Conservation (phyloP, 2,113 vertebrate species). For the Sinocyclocheilus grahami region DNA sequence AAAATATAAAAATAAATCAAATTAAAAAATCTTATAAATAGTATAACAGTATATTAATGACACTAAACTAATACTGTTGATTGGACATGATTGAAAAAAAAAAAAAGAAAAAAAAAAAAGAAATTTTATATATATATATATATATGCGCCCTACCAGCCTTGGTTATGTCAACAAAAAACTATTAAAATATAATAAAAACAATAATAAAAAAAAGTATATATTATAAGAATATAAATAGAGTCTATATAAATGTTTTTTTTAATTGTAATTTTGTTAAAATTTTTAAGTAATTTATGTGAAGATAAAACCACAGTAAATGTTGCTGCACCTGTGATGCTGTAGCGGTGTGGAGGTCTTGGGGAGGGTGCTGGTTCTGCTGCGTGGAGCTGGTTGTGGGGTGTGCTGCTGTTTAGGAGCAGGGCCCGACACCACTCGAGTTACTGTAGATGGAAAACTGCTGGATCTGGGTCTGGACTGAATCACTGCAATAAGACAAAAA, state of each 20-base stretch:
- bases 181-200: background rate
- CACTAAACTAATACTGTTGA: background rate
- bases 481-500: slow-evolving; percentile 62
- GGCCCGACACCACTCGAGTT: slow-evolving; percentile 65
- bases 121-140: too few relatives aligned
- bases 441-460: slow-evolving; percentile 71
- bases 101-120: too few relatives aligned
- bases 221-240: background rate
- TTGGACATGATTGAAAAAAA: background rate
- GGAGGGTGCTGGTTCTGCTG: slow-evolving; percentile 62
- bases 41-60: background rate
- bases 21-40: background rate
- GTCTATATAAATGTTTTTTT: background rate
- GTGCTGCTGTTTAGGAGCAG: slow-evolving; percentile 56
- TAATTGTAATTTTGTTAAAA: background rate
- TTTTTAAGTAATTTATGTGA: background rate
- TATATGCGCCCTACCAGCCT: background rate
- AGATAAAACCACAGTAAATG: background rate
- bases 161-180: background rate
- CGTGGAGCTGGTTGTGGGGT: slow-evolving; percentile 73
- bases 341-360: slow-evolving; percentile 61
- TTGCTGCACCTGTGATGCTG: slow-evolving; percentile 27
- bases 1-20: too few relatives aligned
- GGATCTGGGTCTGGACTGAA: slow-evolving; percentile 61
- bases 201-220: background rate